Conservation (phyloP, 2,113 vertebrate genomes). For the Cariama cristata region DNA sequence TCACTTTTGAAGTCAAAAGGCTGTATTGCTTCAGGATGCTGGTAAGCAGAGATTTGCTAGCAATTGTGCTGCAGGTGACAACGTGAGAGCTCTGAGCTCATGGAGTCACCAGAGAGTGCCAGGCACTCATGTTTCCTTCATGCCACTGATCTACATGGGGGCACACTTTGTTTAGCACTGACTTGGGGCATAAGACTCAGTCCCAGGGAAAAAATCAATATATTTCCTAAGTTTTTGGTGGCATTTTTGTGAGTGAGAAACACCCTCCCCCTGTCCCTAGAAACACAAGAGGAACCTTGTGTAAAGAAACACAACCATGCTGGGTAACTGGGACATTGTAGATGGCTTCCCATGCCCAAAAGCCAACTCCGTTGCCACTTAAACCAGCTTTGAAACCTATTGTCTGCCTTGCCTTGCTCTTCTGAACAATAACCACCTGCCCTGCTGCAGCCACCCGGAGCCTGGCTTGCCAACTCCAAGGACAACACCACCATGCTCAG, state of each 20-base stretch:
- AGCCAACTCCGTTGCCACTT: neutral
- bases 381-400: neutral
- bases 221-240: neutral
- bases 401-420: fast-evolving
- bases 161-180: neutral
- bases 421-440: neutral
- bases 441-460: fast-evolving
- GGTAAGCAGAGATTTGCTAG: neutral
- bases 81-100: neutral
- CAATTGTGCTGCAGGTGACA: too few species aligned
- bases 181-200: neutral
- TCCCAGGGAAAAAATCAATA: neutral
- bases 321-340: fast-evolving
- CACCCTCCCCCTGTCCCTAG: neutral
- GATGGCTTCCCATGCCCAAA: neutral
- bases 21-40: neutral
- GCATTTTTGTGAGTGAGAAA: neutral
- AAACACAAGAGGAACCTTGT: neutral
- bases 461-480: fast-evolving
- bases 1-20: neutral
- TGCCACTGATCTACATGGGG: neutral
- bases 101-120: fast-evolving
- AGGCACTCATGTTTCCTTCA: fast-evolving
- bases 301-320: neutral
- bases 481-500: fast-evolving